Conservation (phyloP, 2,888 invertebrate genomes). For the Oeneis ivallda region DNA sequence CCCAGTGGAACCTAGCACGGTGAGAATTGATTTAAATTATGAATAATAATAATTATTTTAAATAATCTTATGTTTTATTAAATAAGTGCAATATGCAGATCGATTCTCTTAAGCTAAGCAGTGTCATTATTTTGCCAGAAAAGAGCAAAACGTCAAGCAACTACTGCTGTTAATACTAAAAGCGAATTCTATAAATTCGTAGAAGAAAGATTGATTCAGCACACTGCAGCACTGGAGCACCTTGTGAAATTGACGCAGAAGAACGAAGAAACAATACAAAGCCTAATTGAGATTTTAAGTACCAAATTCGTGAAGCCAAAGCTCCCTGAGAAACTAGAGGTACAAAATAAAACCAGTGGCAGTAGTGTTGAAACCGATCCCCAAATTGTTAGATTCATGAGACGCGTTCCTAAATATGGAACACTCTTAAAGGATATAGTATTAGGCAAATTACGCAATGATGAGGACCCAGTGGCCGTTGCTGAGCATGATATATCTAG, state of each 20-base stretch:
- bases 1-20: conserved; percentile 43
- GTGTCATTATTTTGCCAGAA: conserved; percentile 51
- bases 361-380: conserved; percentile 44
- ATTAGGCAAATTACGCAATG: conserved; percentile 45
- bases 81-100: background rate
- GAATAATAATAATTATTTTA: too few species aligned
- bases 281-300: conserved; percentile 52
- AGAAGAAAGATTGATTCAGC: conserved; percentile 58
- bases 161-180: conserved; percentile 30
- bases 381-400: conserved; percentile 52
- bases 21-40: conserved; percentile 41
- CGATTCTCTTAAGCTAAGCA: conserved; percentile 17
- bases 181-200: conserved; percentile 49
- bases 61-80: background rate
- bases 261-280: conserved; percentile 50
- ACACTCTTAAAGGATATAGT: conserved; percentile 53
- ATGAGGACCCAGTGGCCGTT: conserved; percentile 51
- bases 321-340: conserved; percentile 56
- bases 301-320: conserved; percentile 48
- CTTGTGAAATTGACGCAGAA: conserved; percentile 49
- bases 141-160: conserved; percentile 48
- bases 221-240: conserved; percentile 59
- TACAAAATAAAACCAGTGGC: conserved; percentile 44
- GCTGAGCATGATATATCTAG: conserved; percentile 42
- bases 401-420: conserved; percentile 57